A percentile compares a stretch with the other conserved stretches of the same genome.
These are phyloP conservation scores for Premnoplex brunnescens DNA, from an alignment of 2,797 vertebrate species.

Conservation along the genomic window DNA sequence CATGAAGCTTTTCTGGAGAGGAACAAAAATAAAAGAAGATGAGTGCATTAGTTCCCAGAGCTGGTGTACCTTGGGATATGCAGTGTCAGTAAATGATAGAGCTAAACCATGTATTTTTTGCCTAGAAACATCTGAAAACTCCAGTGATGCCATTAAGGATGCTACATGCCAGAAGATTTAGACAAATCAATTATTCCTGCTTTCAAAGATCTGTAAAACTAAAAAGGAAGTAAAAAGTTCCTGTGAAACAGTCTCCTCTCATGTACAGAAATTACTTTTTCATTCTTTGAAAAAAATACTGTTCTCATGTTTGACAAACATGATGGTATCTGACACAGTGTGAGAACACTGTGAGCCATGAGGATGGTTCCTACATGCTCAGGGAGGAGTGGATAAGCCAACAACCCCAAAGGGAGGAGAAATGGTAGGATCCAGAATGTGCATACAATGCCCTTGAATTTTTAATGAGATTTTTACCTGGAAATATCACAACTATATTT, in stretches of 20 bases:
- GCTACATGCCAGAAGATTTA: neutral
- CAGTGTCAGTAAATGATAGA: neutral
- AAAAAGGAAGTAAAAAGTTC: neutral
- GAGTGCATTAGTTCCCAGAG: neutral
- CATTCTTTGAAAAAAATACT: neutral
- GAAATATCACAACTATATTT: neutral
- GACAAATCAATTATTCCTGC: neutral
- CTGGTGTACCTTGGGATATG: neutral
- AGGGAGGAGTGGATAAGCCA: neutral
- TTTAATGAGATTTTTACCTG: neutral
- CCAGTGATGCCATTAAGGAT: neutral
- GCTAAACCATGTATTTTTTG: neutral
- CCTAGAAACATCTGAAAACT: neutral
- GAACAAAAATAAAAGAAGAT: neutral
- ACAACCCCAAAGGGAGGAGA: neutral
- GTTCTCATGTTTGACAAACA: neutral
- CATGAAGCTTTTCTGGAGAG: slow-evolving; percentile 57
- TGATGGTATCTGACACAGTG: neutral
- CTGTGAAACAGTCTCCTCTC: neutral
- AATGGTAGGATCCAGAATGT: neutral
- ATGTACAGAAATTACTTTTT: neutral
- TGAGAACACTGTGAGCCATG: neutral
- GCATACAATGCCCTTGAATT: neutral
- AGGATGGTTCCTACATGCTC: neutral
- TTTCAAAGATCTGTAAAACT: neutral